These are phyloP conservation scores for Bubo blakistoni DNA, from an alignment of 2,113 vertebrate genomes.

Conservation along the genomic window DNA sequence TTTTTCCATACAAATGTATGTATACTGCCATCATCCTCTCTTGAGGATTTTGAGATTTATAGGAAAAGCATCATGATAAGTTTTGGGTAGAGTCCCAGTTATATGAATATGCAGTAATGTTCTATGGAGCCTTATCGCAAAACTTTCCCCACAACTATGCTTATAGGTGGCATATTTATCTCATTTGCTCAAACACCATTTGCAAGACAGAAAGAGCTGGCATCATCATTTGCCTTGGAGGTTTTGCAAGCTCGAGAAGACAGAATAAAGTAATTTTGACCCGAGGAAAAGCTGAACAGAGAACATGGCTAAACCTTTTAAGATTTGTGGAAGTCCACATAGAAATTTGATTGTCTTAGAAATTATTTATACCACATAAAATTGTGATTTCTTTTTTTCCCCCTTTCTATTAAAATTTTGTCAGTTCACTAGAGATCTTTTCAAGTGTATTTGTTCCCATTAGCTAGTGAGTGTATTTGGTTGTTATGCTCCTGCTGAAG, in stretches of 20 bases:
- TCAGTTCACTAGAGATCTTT: background rate
- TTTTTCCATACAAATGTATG: slow-evolving; percentile 19
- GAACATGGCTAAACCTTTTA: background rate
- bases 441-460: background rate
- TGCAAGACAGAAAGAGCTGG: background rate
- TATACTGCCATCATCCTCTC: background rate
- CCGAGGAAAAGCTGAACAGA: background rate
- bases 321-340: background rate
- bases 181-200: background rate
- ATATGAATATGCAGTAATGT: background rate
- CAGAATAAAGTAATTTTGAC: background rate
- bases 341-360: background rate
- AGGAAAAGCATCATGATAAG: background rate
- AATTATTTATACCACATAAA: background rate
- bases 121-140: background rate
- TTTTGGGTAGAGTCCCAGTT: background rate
- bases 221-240: background rate
- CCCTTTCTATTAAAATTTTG: background rate
- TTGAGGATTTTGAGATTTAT: slow-evolving; percentile 9
- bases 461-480: background rate
- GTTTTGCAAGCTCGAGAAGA: background rate
- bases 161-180: background rate
- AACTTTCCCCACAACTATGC: background rate
- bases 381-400: background rate
- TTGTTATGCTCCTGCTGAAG: background rate